Conservation (phyloP, 2,113 vertebrate species). For the Coregonus clupeaformis region DNA sequence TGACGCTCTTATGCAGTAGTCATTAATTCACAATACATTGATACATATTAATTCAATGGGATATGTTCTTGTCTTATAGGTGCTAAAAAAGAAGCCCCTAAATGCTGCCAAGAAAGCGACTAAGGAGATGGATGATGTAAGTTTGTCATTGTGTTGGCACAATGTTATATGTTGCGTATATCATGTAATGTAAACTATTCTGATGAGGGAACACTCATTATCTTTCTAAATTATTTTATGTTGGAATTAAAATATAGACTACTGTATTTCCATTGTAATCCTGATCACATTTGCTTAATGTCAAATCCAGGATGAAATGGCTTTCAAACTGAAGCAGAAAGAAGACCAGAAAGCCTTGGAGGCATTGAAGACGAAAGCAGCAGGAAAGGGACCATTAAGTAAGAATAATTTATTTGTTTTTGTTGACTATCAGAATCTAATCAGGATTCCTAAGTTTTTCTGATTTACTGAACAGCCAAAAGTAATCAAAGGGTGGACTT, state of each 20-base stretch:
- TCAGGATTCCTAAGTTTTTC: too few relatives aligned
- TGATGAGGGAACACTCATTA: too few relatives aligned
- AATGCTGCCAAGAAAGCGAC: constrained; percentile 90
- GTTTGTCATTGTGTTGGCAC: constrained; percentile 14
- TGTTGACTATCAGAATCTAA: too few relatives aligned
- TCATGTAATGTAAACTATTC: too few relatives aligned
- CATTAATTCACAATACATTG: not conserved
- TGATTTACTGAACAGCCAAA: too few relatives aligned
- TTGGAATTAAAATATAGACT: too few relatives aligned
- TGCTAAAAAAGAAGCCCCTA: constrained; percentile 96
- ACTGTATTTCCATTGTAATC: not conserved
- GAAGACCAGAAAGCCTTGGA: constrained; percentile 95
- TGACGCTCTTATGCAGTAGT: too few relatives aligned
- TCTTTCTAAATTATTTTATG: too few relatives aligned
- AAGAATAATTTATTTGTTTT: constrained; percentile 41
- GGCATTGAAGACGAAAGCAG: constrained; percentile 89
- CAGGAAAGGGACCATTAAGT: constrained; percentile 94
- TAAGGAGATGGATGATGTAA: constrained; percentile 91
- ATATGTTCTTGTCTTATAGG: constrained; percentile 66
- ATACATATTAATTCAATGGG: not conserved
- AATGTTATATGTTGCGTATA: too few relatives aligned
- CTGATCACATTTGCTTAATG: too few relatives aligned
- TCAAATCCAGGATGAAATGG: constrained; percentile 81
- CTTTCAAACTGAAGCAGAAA: constrained; percentile 95
- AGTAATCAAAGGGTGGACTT: too few relatives aligned